Evolutionary conservation across 2,888 invertebrate species (phyloP).

Genomic region (Cerastoderma edule): DNA sequence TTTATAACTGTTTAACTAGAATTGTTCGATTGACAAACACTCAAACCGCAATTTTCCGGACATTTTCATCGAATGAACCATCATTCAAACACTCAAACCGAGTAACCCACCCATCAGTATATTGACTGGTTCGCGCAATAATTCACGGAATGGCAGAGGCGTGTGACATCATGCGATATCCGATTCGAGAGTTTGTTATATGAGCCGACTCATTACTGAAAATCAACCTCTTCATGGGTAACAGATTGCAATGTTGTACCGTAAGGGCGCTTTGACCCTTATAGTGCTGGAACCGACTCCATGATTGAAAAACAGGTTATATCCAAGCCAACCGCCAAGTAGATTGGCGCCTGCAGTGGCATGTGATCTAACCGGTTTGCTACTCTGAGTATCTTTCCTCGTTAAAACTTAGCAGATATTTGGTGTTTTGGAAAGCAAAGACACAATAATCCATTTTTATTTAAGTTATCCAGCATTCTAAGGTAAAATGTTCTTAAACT

Average conservation of each 20-base stretch:
- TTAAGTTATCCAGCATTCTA: no score
- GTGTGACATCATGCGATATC: not conserved
- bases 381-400: not conserved
- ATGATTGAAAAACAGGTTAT: not conserved
- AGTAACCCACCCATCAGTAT: not conserved
- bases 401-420: not conserved
- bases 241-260: no score
- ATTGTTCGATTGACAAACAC: not conserved
- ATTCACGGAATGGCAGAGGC: not conserved
- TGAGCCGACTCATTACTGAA: not conserved
- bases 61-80: not conserved
- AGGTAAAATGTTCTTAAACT: no score
- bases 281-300: not conserved
- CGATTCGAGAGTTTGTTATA: not conserved
- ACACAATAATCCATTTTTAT: no score
- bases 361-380: not conserved
- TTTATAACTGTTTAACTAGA: no score
- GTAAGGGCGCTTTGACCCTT: not conserved
- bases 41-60: not conserved
- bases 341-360: not conserved
- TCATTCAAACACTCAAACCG: not conserved
- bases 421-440: no score
- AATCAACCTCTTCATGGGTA: not conserved
- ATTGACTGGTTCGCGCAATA: not conserved
- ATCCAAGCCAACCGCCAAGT: not conserved